Percentiles rank a stretch among this genome's conserved stretches.
Evolutionary conservation across 2,797 vertebrate genomes (phyloP).

Genomic region (Ficedula albicollis): DNA sequence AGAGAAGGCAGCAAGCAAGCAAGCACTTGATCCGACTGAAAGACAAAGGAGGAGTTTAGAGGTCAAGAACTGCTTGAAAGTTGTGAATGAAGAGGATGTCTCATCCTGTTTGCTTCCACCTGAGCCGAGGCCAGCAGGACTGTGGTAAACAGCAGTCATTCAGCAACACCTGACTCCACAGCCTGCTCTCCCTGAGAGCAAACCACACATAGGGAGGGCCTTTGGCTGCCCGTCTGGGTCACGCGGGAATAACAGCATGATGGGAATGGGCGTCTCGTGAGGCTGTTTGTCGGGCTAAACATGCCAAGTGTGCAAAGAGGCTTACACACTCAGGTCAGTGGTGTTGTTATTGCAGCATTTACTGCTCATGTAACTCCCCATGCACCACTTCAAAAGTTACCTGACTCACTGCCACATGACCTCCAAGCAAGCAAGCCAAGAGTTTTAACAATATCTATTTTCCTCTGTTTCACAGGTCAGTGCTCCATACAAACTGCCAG

Average conservation of each 20-base stretch:
- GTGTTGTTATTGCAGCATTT: neutral
- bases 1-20: neutral
- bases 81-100: neutral
- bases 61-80: neutral
- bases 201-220: neutral
- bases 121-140: neutral
- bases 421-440: neutral
- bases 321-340: neutral
- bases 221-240: neutral
- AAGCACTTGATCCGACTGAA: neutral
- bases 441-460: conserved; percentile 32
- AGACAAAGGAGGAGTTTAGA: neutral
- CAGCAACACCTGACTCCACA: neutral
- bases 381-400: conserved; percentile 30
- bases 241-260: neutral
- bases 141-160: neutral
- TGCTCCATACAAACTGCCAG: neutral
- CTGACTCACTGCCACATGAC: conserved; percentile 12
- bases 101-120: neutral
- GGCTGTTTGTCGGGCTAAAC: neutral
- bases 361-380: neutral
- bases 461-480: conserved; percentile 29
- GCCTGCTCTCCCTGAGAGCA: neutral
- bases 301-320: neutral
- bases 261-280: neutral